These are phyloP conservation scores for Ammospiza nelsoni DNA, from an alignment of 2,113 vertebrate species.

Conservation along the genomic window DNA sequence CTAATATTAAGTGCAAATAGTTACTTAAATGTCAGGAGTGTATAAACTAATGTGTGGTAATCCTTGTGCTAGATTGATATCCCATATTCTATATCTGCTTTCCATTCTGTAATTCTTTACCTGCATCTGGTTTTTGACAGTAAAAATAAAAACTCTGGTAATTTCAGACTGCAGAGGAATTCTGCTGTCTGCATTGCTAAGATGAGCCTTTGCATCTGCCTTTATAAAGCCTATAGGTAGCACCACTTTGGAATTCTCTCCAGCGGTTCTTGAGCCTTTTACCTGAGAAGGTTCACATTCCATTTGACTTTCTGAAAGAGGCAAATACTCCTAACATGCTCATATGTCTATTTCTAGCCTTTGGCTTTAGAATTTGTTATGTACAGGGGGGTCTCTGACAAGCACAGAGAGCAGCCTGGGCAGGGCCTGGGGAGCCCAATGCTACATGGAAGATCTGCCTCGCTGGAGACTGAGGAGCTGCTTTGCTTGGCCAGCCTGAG, in stretches of 20 bases:
- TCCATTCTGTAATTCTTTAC: neutral
- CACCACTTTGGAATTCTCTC: neutral
- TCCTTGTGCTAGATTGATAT: neutral
- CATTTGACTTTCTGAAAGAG: neutral
- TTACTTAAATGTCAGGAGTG: neutral
- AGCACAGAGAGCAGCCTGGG: neutral
- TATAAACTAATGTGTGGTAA: neutral
- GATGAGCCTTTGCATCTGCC: neutral
- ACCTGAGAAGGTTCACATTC: neutral
- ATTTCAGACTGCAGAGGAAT: neutral
- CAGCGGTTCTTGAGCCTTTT: neutral
- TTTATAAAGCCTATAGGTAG: neutral
- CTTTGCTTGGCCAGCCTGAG: neutral
- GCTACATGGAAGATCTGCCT: neutral
- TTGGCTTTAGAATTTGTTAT: neutral
- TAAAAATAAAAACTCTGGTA: neutral
- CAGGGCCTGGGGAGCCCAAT: neutral
- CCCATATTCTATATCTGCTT: neutral
- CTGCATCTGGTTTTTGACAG: neutral
- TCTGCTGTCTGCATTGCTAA: neutral
- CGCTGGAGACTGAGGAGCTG: neutral
- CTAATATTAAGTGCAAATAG: neutral
- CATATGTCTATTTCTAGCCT: neutral
- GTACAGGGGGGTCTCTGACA: neutral
- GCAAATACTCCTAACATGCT: neutral